Percentiles rank a stretch among this genome's conserved stretches.
These are phyloP conservation scores for Macrostomum lignano DNA, from an alignment of 1,140 invertebrate species.

Conservation along the genomic window DNA sequence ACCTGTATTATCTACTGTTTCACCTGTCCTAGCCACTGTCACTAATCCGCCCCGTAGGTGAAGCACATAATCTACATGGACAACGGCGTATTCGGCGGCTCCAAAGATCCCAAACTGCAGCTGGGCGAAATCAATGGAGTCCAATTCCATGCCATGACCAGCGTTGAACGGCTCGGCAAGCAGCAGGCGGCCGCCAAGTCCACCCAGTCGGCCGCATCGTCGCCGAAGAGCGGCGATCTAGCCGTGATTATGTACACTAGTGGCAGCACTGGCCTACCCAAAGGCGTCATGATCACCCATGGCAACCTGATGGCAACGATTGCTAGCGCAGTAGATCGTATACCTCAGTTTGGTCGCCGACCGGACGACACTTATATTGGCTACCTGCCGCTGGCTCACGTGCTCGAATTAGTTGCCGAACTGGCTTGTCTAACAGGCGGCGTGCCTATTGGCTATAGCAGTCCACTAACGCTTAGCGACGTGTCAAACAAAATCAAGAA, in stretches of 20 bases:
- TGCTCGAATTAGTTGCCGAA: slow-evolving; percentile 57
- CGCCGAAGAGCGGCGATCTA: slow-evolving; percentile 16
- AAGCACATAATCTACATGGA: slow-evolving; percentile 58
- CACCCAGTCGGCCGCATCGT: no score
- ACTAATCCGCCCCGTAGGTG: no score
- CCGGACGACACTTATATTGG: slow-evolving; percentile 56
- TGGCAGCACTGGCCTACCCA: slow-evolving; percentile 25
- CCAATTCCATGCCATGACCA: no score
- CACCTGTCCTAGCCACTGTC: no score
- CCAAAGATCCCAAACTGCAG: no score
- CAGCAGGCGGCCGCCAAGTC: no score
- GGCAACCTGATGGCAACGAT: slow-evolving; percentile 60
- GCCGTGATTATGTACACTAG: slow-evolving; percentile 30
- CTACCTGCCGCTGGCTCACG: slow-evolving; percentile 81
- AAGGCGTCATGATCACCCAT: slow-evolving; percentile 41
- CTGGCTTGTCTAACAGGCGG: slow-evolving; percentile 36
- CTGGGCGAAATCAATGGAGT: no score
- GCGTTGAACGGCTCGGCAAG: no score
- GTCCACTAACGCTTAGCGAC: slow-evolving; percentile 66
- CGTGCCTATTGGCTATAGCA: slow-evolving; percentile 65
- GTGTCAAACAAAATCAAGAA: slow-evolving; percentile 66
- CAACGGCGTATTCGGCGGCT: slow-evolving; percentile 23
- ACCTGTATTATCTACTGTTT: no score
- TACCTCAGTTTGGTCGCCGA: slow-evolving; percentile 17
- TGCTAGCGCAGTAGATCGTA: slow-evolving; percentile 45